phyloP scores from a whole-genome alignment of 2,797 vertebrate genomes.

The Cuniculus paca region DNA sequence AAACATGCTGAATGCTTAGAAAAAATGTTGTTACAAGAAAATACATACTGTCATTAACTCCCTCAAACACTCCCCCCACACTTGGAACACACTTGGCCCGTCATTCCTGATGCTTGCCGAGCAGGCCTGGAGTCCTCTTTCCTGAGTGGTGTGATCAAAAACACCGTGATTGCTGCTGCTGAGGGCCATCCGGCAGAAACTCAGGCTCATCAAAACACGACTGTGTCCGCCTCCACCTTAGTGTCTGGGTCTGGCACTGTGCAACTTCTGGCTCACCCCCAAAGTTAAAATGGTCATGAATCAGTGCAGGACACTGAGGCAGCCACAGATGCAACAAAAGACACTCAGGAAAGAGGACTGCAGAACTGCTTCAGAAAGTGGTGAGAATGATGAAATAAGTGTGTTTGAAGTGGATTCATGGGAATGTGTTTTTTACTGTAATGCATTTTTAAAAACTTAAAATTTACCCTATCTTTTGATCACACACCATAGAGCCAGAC shows the following conservation, averaged over 20 bases:
- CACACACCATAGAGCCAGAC: fast-evolving
- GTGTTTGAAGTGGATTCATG: too few species aligned
- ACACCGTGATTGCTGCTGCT: neutral
- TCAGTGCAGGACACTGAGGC: neutral
- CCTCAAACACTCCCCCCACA: neutral
- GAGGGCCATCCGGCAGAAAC: neutral
- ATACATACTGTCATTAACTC: neutral
- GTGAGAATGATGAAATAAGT: neutral
- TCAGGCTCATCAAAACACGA: neutral
- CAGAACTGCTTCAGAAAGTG: neutral
- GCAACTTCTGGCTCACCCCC: neutral
- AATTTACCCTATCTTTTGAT: neutral
- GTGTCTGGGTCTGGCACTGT: neutral
- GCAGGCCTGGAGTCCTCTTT: neutral
- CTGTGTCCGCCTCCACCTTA: neutral
- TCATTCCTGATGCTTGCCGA: neutral
- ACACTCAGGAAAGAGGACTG: neutral
- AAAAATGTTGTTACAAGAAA: neutral
- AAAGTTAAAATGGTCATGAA: neutral
- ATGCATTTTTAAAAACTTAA: neutral
- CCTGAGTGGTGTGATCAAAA: neutral
- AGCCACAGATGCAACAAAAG: neutral
- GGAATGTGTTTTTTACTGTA: neutral
- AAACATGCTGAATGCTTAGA: neutral
- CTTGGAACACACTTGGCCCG: neutral